Base-by-base conservation (phyloP, 1,140 invertebrate species). In the Nomia melanderi region DNA sequence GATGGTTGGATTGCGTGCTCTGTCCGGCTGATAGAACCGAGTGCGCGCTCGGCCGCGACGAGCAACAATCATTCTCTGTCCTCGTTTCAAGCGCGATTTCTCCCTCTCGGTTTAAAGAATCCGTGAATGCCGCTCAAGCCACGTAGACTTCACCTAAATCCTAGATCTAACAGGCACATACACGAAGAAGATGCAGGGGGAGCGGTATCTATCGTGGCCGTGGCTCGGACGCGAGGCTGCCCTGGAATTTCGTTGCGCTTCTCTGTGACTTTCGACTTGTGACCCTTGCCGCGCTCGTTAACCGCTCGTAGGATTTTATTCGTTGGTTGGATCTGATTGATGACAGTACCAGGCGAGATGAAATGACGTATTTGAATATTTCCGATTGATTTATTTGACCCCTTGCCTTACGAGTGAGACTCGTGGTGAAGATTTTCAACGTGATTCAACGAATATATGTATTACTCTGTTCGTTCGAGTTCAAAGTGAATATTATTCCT, bases 81-180 rank as follows among this genome's bases (percentile, higher is more conserved):
- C n/a, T 31, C 31, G 29, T 66, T 62, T 25, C n/a, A n/a, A n/a
- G 25, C 14, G 23, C 44, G 59, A 29, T 75, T 64, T 41, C 56
- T 23, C 23, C 29, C 27, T 14, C 27, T 11, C 71, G 53, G n/a
- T n/a, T 6, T 50, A n/a, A n/a, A 7, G 20, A 47, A 76, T 76
- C 70, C 62, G 63, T 78, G 53, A 85, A 82, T 82, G 80, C 77
- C 77, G 82, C 77, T 81, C 73, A 86, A 87, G 81, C 82, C 78
- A 86, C 59, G 78, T 83, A 69, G 78, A 71, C 72, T 81, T 78
- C 82, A 84, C 82, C 88, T 87, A 89, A 86, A 78, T 88, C 81
- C 83, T 88, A 88, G 53, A 81, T 71, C 82, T 85, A 86, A 85
- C 59, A 86, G 81, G 81, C 81, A 86, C 82, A 70, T 83, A 85